Percentiles rank a stretch among this genome's conserved stretches.
Evolutionary conservation across 1,140 invertebrate genomes (phyloP).

Genomic region (Himalopsyche phryganea): DNA sequence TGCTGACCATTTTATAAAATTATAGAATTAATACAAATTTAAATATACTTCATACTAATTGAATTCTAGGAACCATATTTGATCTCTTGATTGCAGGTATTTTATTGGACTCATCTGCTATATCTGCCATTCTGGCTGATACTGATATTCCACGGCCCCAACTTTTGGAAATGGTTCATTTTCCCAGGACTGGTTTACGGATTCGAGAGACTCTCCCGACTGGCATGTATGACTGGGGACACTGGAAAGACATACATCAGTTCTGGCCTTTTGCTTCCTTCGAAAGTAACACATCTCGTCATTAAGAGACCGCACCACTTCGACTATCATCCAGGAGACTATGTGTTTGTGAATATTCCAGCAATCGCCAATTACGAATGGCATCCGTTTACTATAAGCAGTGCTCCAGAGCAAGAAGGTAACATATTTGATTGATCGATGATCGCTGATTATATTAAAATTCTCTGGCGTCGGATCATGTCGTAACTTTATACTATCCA

Average conservation of each 20-base stretch:
- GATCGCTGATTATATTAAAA: no score
- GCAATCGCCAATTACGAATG: conserved; percentile 90
- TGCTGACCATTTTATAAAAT: no score
- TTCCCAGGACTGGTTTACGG: conserved; percentile 77
- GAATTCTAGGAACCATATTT: no score
- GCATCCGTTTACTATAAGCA: conserved; percentile 97
- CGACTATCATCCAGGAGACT: conserved; percentile 89
- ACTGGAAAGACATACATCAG: conserved; percentile 80
- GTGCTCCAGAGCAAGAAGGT: conserved; percentile 91
- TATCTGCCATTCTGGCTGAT: conserved; percentile 89
- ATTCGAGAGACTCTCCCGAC: conserved; percentile 69
- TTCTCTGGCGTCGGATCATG: no score
- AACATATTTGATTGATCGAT: no score
- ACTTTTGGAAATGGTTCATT: conserved; percentile 96
- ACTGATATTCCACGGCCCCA: conserved; percentile 82
- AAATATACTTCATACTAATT: no score
- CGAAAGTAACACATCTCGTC: conserved; percentile 81
- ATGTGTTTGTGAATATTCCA: conserved; percentile 91
- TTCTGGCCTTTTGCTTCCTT: conserved; percentile 79
- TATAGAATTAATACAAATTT: no score
- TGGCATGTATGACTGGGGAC: conserved; percentile 58
- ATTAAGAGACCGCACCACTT: conserved; percentile 84
- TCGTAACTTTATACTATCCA: no score
- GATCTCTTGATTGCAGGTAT: no score
- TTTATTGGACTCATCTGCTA: conserved; percentile 92